Conservation (phyloP, 2,113 vertebrate species). For the Eurypyga helias region DNA sequence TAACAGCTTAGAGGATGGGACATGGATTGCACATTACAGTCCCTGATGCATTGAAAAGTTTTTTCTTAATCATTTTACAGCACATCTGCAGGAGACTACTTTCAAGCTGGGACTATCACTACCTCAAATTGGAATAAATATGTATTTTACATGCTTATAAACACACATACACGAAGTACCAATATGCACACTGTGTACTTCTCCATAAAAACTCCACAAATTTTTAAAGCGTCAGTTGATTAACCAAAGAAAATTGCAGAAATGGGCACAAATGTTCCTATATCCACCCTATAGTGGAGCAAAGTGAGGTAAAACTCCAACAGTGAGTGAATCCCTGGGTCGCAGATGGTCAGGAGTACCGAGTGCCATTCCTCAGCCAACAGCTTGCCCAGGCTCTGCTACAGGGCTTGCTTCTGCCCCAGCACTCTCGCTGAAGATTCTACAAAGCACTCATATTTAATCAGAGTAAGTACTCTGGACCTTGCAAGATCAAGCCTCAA, state of each 20-base stretch:
- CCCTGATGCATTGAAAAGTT: not conserved
- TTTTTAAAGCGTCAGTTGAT: not conserved
- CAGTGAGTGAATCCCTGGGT: not conserved
- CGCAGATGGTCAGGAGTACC: not conserved
- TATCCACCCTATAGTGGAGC: not conserved
- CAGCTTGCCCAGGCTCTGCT: not conserved
- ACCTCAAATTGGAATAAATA: constrained; percentile 20
- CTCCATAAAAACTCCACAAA: not conserved
- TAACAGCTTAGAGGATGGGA: not conserved
- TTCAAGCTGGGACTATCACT: not conserved
- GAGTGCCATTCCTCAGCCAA: not conserved
- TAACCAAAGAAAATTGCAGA: not conserved
- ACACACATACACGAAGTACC: not conserved
- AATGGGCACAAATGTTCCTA: not conserved
- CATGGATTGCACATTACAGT: not conserved
- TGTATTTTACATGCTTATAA: not conserved
- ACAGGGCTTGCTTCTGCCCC: not conserved
- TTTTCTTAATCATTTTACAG: not conserved
- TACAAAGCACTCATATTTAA: not conserved
- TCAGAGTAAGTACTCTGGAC: not conserved
- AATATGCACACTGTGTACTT: not conserved
- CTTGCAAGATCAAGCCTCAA: not conserved
- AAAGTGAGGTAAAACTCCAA: not conserved
- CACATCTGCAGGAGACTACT: not conserved
- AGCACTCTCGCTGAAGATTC: not conserved